Conservation (phyloP, 2,888 invertebrate species). For the Willowsia nigromaculata region DNA sequence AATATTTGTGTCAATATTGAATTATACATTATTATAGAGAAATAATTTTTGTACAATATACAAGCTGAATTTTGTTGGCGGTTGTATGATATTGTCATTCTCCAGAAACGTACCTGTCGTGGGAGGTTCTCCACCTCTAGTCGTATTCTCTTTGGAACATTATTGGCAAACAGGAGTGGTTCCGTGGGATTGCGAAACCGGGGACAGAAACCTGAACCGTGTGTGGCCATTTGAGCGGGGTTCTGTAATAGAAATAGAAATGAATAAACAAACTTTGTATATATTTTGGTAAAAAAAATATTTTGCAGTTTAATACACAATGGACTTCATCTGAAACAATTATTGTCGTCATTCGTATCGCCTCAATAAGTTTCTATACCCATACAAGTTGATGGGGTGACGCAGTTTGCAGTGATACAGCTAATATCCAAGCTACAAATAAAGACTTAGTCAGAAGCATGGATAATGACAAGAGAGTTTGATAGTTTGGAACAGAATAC, state of each 20-base stretch:
- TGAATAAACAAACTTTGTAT: background rate
- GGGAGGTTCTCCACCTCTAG: constrained; percentile 95
- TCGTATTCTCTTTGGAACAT: constrained; percentile 92
- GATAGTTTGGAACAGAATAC: background rate
- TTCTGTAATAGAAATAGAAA: constrained; percentile 81
- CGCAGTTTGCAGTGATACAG: no score
- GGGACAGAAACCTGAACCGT: constrained; percentile 88
- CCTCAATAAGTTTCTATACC: no score
- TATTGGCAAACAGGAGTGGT: constrained; percentile 91
- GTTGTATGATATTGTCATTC: background rate
- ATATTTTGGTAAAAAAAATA: no score
- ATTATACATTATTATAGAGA: background rate
- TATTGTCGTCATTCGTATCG: no score
- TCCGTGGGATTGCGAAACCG: constrained; percentile 88
- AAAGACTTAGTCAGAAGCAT: no score
- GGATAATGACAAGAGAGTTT: background rate
- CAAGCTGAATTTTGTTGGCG: background rate
- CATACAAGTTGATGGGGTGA: no score
- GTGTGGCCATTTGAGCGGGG: constrained; percentile 83
- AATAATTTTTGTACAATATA: background rate
- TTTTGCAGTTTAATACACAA: no score
- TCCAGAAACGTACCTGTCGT: constrained; percentile 83
- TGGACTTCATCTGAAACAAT: no score
- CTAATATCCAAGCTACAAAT: no score
- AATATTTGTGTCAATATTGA: background rate